Evolutionary conservation across 2,113 vertebrate genomes (phyloP), one percentile per base, ranked within the genome.

Genomic region (Cygnus buccinator): DNA sequence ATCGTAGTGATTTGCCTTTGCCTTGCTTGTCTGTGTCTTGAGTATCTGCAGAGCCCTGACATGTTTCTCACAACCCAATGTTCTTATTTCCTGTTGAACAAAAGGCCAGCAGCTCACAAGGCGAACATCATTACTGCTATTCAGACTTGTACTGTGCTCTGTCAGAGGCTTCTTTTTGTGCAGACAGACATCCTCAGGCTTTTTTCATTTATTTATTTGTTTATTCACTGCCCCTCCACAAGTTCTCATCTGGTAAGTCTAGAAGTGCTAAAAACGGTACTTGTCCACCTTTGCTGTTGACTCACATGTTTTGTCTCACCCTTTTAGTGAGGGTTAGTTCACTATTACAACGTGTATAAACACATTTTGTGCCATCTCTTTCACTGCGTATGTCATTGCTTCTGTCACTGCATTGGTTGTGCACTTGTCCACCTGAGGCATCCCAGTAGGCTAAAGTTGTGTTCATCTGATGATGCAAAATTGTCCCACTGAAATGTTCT

Each of bases 291-390:
- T 46, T 84, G 52, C 23, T 65, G 9, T 89, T 93, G 77, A 46
- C 17, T 35, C 10, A 9, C 8, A 1, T 8, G 12, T 37, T 84
- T 84, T 70, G 6, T 26, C 29, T 84, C 54, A 17, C 29, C 65
- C 9, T 76, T 73, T 48, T 19, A 13, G 10, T n/a, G 41, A 59
- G 52, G 20, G n/a, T 29, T 63, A 23, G 39, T 37, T 87, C 33
- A 23, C 41, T 67, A 3, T 46, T 41, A 37, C 19, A 73, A 46
- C 65, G 31, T 18, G 13, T 77, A 29, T 15, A 10, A 70, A 19
- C 26, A 9, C 0, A 0, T 26, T 76, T 77, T 62, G 28, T 62
- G 33, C 48, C 63, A 65, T 28, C 20, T 4, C 6, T 61, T 46
- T 46, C 23, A 11, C n/a, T 61, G 44, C 9, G 73, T 4, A 25